Conservation (phyloP, 2,888 invertebrate genomes). For the Aricia artaxerxes region DNA sequence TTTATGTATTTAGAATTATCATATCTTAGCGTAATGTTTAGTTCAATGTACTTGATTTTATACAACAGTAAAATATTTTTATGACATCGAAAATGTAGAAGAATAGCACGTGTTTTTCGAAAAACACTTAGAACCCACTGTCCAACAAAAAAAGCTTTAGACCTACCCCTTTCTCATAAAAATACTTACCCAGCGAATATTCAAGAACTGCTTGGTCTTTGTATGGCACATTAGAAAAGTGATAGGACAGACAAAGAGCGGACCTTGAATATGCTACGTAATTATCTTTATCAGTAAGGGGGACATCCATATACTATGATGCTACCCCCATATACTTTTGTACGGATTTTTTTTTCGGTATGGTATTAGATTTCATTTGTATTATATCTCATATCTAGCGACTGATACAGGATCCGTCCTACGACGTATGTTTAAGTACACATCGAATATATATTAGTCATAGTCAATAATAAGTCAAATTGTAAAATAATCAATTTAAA, state of each 20-base stretch:
- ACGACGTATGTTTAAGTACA: slow-evolving; percentile 34
- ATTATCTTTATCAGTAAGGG: neutral
- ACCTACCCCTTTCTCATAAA: neutral
- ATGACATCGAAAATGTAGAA: neutral
- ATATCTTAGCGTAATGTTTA: slow-evolving; percentile 43
- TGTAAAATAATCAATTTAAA: slow-evolving; percentile 50
- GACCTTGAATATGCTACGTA: neutral
- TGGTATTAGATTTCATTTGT: slow-evolving; percentile 15
- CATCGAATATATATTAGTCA: slow-evolving; percentile 41
- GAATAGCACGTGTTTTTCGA: neutral
- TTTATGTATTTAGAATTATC: slow-evolving; percentile 48
- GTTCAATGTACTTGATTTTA: slow-evolving; percentile 37
- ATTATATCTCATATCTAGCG: slow-evolving; percentile 31
- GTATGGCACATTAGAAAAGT: neutral
- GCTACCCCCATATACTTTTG: slow-evolving; percentile 15
- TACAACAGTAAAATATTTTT: neutral
- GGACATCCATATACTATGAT: neutral
- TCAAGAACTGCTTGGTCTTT: neutral
- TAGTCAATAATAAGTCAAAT: slow-evolving; percentile 41
- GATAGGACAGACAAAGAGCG: neutral
- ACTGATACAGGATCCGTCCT: slow-evolving; percentile 42
- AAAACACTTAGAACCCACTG: neutral
- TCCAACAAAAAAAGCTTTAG: neutral
- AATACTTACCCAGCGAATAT: neutral
- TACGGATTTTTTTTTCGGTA: slow-evolving; percentile 30